Evolutionary conservation across 2,797 vertebrate species (phyloP).

Genomic region (Bradypodion ventrale): DNA sequence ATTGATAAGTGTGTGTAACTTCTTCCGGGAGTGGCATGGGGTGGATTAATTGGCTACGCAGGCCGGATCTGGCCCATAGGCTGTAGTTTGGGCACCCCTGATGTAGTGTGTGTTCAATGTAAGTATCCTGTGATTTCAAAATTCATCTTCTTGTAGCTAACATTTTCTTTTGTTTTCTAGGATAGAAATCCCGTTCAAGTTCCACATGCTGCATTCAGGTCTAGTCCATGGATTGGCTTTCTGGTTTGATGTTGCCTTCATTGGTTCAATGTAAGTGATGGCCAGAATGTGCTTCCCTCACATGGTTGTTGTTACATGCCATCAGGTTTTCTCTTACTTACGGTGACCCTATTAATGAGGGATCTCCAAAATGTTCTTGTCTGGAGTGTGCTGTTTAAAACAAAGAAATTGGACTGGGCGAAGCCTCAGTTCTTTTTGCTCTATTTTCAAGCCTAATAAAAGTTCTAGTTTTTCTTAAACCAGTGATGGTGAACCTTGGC

Average conservation of each 20-base stretch:
- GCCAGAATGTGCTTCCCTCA: neutral
- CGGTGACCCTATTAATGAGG: too few relatives aligned
- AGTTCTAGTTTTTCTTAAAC: neutral
- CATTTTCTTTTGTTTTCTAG: slow-evolving; percentile 69
- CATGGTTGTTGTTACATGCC: too few relatives aligned
- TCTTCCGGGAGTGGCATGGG: too few relatives aligned
- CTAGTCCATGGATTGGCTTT: slow-evolving; percentile 94
- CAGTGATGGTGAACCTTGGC: too few relatives aligned
- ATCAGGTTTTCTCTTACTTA: too few relatives aligned
- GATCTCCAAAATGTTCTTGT: neutral
- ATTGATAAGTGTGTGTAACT: neutral
- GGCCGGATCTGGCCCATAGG: too few relatives aligned
- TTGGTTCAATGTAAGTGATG: slow-evolving; percentile 89
- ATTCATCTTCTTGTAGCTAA: neutral
- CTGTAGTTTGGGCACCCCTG: too few relatives aligned
- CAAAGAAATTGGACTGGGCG: neutral
- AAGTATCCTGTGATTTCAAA: neutral
- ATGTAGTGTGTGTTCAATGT: neutral
- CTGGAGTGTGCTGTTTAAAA: neutral
- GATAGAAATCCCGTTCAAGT: slow-evolving; percentile 98
- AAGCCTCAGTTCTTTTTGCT: neutral
- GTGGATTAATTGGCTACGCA: too few relatives aligned
- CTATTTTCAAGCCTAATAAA: neutral
- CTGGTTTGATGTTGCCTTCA: slow-evolving; percentile 97
- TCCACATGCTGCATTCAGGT: slow-evolving; percentile 97